Conservation (phyloP, 2,888 invertebrate genomes). For the Coelopa pilipes region DNA sequence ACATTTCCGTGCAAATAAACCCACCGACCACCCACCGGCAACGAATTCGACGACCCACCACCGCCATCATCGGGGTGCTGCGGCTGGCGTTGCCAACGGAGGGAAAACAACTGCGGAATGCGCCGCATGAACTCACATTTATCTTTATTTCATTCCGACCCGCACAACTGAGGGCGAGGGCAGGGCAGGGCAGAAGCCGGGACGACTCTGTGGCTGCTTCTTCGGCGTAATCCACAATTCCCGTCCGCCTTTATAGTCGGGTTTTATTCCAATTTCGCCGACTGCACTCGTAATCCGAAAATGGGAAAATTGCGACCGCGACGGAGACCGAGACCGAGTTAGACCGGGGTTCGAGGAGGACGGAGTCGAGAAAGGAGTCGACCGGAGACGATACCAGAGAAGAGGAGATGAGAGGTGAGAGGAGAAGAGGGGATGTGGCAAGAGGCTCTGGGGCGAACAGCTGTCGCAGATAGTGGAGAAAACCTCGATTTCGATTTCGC, state of each 20-base stretch:
- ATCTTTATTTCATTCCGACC: slow-evolving; percentile 56
- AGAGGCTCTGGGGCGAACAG: slow-evolving; percentile 17
- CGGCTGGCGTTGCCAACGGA: neutral
- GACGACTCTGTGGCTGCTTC: neutral
- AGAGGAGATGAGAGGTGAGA: too few relatives aligned
- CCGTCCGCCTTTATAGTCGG: neutral
- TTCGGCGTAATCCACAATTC: slow-evolving; percentile 12
- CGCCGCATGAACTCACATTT: slow-evolving; percentile 58
- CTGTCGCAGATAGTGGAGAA: slow-evolving; percentile 13
- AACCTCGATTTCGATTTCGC: neutral
- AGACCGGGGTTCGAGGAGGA: too few relatives aligned
- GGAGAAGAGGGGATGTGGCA: too few relatives aligned
- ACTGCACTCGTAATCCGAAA: slow-evolving; percentile 19
- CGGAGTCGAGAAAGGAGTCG: too few relatives aligned
- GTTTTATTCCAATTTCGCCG: slow-evolving; percentile 18
- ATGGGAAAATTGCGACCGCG: slow-evolving; percentile 17
- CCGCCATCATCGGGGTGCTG: neutral
- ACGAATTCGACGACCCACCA: neutral
- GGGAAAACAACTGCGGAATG: slow-evolving; percentile 34
- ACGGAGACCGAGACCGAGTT: neutral
- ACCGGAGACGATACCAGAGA: too few relatives aligned
- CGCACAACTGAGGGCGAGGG: slow-evolving; percentile 9
- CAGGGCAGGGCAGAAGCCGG: neutral
- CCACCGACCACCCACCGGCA: slow-evolving; percentile 34
- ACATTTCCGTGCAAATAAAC: slow-evolving; percentile 47